Percentiles rank a stretch among this genome's conserved stretches.
These are phyloP conservation scores for Cyprinodon variegatus DNA, from an alignment of 2,113 vertebrate genomes.

Conservation along the genomic window DNA sequence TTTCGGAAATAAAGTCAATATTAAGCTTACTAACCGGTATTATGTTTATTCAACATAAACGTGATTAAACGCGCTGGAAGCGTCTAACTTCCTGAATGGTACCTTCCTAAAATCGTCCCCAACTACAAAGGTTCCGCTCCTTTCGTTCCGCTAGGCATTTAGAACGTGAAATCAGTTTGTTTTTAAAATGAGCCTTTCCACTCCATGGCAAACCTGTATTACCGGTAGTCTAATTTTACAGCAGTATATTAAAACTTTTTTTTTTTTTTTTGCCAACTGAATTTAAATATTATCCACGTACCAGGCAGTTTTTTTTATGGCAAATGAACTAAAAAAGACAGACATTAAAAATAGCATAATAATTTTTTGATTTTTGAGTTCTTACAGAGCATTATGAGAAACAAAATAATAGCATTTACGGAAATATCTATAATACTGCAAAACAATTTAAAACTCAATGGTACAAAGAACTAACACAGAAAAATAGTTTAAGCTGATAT, in stretches of 20 bases:
- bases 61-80: constrained; percentile 52
- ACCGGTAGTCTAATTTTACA: not conserved
- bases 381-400: too few species aligned
- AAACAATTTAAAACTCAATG: not conserved
- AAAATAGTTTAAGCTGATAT: not conserved
- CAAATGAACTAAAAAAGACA: too few species aligned
- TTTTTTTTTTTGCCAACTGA: too few species aligned
- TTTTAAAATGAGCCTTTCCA: not conserved
- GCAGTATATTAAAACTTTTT: too few species aligned
- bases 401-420: too few species aligned
- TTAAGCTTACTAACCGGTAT: constrained; percentile 37
- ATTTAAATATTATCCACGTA: too few species aligned
- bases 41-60: constrained; percentile 21
- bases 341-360: too few species aligned
- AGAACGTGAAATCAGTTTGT: not conserved
- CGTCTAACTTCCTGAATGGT: constrained; percentile 69
- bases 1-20: not conserved
- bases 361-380: too few species aligned
- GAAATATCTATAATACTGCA: not conserved
- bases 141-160: constrained; percentile 33
- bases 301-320: too few species aligned
- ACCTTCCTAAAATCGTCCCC: constrained; percentile 17
- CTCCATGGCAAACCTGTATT: not conserved
- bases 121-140: not conserved
- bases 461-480: not conserved